Evolutionary conservation across 2,113 vertebrate genomes (phyloP).

Genomic region (Nestor notabilis): DNA sequence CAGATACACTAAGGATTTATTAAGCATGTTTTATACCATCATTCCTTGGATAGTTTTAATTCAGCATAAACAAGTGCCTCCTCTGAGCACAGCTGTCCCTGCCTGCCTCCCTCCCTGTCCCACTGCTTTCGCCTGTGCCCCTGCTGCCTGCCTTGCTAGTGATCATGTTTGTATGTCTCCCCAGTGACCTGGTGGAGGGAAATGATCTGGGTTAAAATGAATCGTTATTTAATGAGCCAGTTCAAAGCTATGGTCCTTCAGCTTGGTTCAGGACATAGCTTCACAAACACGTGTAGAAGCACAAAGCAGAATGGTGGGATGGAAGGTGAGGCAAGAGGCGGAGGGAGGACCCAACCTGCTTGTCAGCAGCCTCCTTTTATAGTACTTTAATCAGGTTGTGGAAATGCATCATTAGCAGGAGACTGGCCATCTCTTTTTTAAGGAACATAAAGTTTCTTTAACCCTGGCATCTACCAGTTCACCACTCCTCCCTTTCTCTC

Average conservation of each 20-base stretch:
- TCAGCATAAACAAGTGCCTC: constrained; percentile 9
- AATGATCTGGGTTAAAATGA: background rate
- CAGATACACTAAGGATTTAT: background rate
- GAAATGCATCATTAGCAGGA: background rate
- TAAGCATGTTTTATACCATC: background rate
- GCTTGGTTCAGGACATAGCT: background rate
- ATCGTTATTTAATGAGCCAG: accelerated
- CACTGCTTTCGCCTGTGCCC: background rate
- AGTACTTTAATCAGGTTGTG: background rate
- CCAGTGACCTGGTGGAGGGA: background rate
- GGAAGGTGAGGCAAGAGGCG: background rate
- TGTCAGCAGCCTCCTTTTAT: background rate
- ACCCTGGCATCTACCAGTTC: background rate
- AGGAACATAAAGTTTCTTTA: background rate
- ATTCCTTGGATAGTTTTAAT: constrained; percentile 12
- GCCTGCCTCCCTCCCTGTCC: background rate
- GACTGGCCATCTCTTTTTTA: background rate
- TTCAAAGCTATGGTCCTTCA: background rate
- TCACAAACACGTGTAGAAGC: accelerated
- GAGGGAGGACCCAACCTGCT: background rate
- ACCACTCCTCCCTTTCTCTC: background rate
- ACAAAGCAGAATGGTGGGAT: accelerated
- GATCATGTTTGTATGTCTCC: accelerated
- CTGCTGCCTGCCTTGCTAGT: accelerated
- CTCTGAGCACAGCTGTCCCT: constrained; percentile 23